Base-by-base conservation (phyloP, 2,797 vertebrate species). In the Craterocephalus amniculus region DNA sequence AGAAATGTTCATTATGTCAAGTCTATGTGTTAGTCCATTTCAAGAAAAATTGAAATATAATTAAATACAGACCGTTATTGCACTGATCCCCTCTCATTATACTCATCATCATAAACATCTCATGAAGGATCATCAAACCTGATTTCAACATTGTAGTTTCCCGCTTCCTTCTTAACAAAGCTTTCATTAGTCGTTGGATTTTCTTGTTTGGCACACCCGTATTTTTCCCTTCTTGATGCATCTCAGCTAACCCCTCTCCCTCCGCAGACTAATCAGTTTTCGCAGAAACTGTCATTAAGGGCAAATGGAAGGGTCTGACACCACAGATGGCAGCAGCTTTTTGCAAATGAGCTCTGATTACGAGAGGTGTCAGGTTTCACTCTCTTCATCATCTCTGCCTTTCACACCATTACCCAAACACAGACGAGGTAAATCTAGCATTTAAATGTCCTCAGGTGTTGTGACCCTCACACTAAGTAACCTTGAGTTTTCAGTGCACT, bases 311-410 rank as follows among this genome's bases (percentile, higher is more conserved):
- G 77, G 87, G 70, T 72, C 80, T 83, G 85, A 83, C 85, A 83
- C 84, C 88, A 78, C 92, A 94, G 93, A 93, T 94, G 91, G 90
- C 81, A 62, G 79, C 79, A 81, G 67, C 83, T 72, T 88, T 83
- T 86, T 68, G 83, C 80, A 91, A 92, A 93, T 92, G 87, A 93
- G 89, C 78, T 84, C 81, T 89, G 89, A 92, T 88, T 93, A 91
- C 61, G 60, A 77, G 86, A 89, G 86, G 88, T 88, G 79, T 74
- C 86, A 84, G 85, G 86, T 89, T 86, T 93, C 88, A 87, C 90
- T 92, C 90, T 79, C 81, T 74, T 71, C 87, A 73, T 81, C 67
- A 26, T 54, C 36, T 29, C 67, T 67, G 72, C 69, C 85, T 88
- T 88, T 80, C 85, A 87, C 83, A 60, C 82, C 81, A 91, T 93